Evolutionary conservation across 1,140 invertebrate species (phyloP), one percentile per base, ranked within the genome.

Genomic region (Orchesella cincta): DNA sequence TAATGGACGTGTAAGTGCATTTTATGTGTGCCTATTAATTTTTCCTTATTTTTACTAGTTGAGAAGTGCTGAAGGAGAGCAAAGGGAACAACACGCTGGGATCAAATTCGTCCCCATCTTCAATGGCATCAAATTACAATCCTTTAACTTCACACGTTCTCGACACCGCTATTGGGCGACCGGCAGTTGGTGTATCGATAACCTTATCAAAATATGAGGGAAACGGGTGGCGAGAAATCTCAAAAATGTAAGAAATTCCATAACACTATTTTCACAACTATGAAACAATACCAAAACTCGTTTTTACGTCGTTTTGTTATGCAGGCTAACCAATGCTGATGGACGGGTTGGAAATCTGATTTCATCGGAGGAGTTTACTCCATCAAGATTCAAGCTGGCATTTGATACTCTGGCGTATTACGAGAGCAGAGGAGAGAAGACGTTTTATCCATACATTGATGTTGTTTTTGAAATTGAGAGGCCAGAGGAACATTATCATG

Each of bases 401-500:
- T 94, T 92, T 82, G 91, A 93, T 78, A 90, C 92, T 0, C 89
- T 90, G 74, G 87, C 89, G 76, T 93, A 93, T 85, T 94, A 92
- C 82, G 88, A 87, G 23, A 74, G 64, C 26, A 79, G 87, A 3
- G 84, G 85, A 74, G 87, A 88, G 79, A 88, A 89, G 74, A 90
- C 90, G 0, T 88, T 93, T 80, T 93, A 92, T 84, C 92, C 92
- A 0, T 92, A 89, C 84, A 90, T 93, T 34, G 92, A 93, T 87
- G 89, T 94, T 75, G 89, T 92, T 12, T 94, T 94, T 83, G 89
- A 91, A 72, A 90, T 93, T 14, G 88, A 89, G 78, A 87, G 90
- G 78, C 88, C 90, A 12, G 86, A 86, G 8, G 86, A 89, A 57
- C 90, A 93, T 78, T 93, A 94, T 84, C 93, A 95, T 84, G 90